Evolutionary conservation across 2,113 vertebrate genomes (phyloP).

Genomic region (Mustelus asterias): DNA sequence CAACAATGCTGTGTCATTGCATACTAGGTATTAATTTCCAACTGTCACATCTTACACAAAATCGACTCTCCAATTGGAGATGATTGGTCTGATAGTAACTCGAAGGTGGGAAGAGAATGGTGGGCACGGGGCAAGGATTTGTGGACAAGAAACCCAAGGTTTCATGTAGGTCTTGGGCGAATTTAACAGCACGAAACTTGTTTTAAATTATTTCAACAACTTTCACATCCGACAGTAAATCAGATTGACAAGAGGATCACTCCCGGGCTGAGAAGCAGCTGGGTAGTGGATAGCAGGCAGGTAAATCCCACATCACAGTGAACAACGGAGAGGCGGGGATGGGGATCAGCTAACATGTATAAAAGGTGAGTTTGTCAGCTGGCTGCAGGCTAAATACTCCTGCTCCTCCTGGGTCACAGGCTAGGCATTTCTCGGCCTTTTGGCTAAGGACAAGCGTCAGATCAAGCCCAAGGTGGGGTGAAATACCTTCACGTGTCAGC

Average conservation of each 20-base stretch:
- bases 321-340: no score
- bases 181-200: not conserved
- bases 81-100: not conserved
- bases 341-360: no score
- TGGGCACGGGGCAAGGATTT: not conserved
- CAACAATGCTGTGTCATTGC: not conserved
- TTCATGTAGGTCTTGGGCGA: not conserved
- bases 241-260: no score
- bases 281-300: no score
- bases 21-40: not conserved
- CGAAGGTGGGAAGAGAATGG: not conserved
- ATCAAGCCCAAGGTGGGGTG: no score
- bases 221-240: no score
- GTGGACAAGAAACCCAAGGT: not conserved
- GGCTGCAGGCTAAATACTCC: not conserved
- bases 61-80: not conserved
- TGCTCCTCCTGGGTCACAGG: not conserved
- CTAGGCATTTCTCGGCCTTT: not conserved
- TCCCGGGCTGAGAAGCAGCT: no score
- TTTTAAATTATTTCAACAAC: not conserved
- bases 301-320: no score
- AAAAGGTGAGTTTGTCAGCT: no score
- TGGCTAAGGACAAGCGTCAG: no score
- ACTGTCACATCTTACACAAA: not conserved
- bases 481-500: no score